Evolutionary conservation across 2,888 invertebrate genomes (phyloP).

Genomic region (Frankliniella intonsa): DNA sequence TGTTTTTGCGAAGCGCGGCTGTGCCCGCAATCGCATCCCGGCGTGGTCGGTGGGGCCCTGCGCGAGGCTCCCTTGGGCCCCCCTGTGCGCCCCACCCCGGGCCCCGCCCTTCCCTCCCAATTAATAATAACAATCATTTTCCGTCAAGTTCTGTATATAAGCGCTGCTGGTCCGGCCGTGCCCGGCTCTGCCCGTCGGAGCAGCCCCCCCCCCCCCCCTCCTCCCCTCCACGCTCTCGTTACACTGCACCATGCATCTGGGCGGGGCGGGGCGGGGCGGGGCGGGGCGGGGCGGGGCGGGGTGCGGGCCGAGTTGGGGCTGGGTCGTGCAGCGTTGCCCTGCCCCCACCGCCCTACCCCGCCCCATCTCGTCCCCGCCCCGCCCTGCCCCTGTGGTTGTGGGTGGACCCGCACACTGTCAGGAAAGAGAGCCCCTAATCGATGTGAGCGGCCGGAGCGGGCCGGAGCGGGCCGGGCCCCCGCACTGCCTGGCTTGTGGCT

Average conservation of each 20-base stretch:
- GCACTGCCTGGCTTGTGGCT: not conserved
- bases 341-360: too few species aligned
- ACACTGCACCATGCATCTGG: not conserved
- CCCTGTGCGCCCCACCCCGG: not conserved
- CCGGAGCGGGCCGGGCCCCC: too few species aligned
- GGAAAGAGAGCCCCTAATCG: not conserved
- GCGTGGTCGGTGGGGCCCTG: not conserved
- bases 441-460: not conserved
- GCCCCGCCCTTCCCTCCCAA: not conserved
- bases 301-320: not conserved
- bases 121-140: slow-evolving; percentile 26
- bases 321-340: too few species aligned
- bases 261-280: not conserved
- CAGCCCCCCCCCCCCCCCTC: not conserved
- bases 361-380: too few species aligned
- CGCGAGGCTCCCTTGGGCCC: not conserved
- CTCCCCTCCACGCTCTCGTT: not conserved
- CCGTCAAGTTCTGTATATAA: slow-evolving; percentile 4
- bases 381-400: not conserved
- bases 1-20: too few species aligned
- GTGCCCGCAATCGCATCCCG: not conserved
- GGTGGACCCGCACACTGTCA: slow-evolving; percentile 14
- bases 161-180: not conserved
- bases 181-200: not conserved
- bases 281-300: not conserved